These are phyloP conservation scores for Allobates femoralis DNA, from an alignment of 2,797 vertebrate genomes.

Conservation along the genomic window DNA sequence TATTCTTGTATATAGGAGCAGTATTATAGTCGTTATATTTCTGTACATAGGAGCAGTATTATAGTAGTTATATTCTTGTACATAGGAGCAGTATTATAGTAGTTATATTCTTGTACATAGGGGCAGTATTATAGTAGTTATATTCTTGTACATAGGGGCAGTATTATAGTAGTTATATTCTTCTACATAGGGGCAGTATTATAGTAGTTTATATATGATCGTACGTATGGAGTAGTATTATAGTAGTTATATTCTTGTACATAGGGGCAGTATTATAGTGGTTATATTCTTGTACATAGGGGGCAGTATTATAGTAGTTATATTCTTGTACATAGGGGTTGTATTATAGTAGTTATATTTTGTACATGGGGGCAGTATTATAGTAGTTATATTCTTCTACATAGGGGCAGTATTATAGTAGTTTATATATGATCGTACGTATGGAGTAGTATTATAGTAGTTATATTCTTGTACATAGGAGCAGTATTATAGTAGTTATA, in stretches of 20 bases:
- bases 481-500: conserved; percentile 18
- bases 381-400: not conserved
- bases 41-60: conserved; percentile 7
- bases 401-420: no score
- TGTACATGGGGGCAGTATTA: no score
- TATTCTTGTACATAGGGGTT: no score
- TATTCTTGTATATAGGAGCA: no score
- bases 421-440: conserved; percentile 2
- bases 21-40: no score
- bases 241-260: no score
- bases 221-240: not conserved
- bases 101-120: conserved; percentile 9
- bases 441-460: conserved; percentile 8
- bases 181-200: conserved; percentile 4
- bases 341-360: no score
- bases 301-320: no score
- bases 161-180: conserved; percentile 3
- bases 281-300: no score
- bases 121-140: no score
- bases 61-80: conserved; percentile 19
- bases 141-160: no score
- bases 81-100: conserved; percentile 2
- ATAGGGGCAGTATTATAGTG: no score
- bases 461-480: conserved; percentile 1
- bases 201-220: conserved; percentile 10